Base-by-base conservation (phyloP, 37 sponge, comb jelly and placozoan species). In the Theonella swinhoei region DNA sequence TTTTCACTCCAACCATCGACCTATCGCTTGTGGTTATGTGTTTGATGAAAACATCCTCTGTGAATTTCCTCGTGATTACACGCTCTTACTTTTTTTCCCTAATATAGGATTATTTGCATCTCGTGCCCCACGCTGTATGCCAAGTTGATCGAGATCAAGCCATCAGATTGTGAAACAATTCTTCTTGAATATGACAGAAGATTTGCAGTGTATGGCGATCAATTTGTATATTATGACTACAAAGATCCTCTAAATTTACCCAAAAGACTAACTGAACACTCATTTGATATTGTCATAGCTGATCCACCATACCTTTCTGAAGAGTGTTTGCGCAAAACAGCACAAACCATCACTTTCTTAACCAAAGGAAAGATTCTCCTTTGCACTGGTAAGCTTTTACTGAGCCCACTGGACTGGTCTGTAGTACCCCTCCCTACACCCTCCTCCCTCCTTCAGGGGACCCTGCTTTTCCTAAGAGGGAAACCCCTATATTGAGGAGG, bases 291-390 rank as follows among this genome's bases (percentile, higher is more conserved):
- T 5, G 95, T 94, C 1, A 71, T 91, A 14, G 95, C 89, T 29
- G 95, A 94, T 61, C 95, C 92, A 17, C 95, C 95, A 20, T 94
- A 81, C 75, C 82, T 94, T 23, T 88, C 92, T 0, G 87, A 91
- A 62, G 92, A 91, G 69, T 94, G 95, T 28, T 62, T 94, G 0
- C 28, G 36, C 1, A 94, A 94, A 47, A 68, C 74, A 0, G 75
- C 91, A 9, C 42, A 80, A 33, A 94, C 92, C 0, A 77, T 91
- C 17, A 88, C 77, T 62, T 82, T 63, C 63, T 73, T 94, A 3
- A 41, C 89, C 9, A 88, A 76, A 23, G 92, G 81, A 17, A 94
- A 91, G 58, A 70, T 91, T 0, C 37, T 91, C 4, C 41, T 90
- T 17, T 90, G 91, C 36, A 90, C 91, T 24, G 91, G 91, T 58